phyloP scores from a whole-genome alignment of 2,113 vertebrate species.

The Chloebia gouldiae region DNA sequence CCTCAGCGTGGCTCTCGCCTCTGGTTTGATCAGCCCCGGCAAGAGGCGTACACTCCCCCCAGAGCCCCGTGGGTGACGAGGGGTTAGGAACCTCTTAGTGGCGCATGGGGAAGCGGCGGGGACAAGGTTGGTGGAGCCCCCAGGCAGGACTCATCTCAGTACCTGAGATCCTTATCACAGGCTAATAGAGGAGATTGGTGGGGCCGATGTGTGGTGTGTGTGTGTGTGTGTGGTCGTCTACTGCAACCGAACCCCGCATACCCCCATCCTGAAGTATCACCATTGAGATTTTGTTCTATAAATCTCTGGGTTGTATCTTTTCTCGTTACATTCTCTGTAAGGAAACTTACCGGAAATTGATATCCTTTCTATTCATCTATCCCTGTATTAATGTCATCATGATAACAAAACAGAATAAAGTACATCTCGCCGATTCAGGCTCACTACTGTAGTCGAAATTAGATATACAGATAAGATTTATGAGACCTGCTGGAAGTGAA shows the following conservation, averaged over 20 bases:
- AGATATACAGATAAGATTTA: not conserved
- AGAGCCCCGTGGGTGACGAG: not conserved
- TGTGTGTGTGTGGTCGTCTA: too few species aligned
- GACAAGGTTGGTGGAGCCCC: not conserved
- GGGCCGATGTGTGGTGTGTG: too few species aligned
- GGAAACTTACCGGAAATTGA: constrained; percentile 24
- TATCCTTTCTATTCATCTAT: not conserved
- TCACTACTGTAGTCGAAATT: not conserved
- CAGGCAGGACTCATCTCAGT: not conserved
- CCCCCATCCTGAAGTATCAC: not conserved
- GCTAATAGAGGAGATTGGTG: rapidly evolving
- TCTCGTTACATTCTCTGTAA: not conserved
- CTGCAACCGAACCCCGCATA: not conserved
- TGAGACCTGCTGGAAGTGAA: not conserved
- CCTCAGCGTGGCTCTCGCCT: not conserved
- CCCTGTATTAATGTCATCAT: not conserved
- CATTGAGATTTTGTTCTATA: not conserved
- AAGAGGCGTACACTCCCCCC: not conserved
- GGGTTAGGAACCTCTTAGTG: not conserved
- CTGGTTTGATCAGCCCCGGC: not conserved
- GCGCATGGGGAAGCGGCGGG: not conserved
- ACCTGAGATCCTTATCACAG: not conserved
- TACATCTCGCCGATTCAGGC: not conserved
- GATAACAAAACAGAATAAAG: constrained; percentile 17
- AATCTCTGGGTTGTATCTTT: not conserved